These are phyloP conservation scores for Cerastoderma edule DNA, from an alignment of 2,888 invertebrate genomes.

Conservation along the genomic window DNA sequence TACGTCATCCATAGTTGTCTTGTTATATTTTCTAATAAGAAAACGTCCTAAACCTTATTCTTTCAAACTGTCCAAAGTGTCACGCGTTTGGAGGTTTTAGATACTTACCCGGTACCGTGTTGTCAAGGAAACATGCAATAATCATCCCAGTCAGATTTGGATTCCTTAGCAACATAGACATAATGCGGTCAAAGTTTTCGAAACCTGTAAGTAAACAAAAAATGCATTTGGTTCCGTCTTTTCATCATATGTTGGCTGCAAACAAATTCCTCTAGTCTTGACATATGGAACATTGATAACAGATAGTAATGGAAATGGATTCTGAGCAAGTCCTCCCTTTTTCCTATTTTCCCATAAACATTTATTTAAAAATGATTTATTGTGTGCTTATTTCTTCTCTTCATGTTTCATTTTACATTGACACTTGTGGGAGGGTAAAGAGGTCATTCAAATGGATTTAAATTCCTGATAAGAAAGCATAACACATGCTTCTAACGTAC, in stretches of 20 bases:
- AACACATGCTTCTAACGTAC: no score
- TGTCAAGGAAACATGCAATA: slow-evolving; percentile 82
- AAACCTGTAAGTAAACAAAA: slow-evolving; percentile 46
- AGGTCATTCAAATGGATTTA: no score
- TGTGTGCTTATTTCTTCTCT: no score
- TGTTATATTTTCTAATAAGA: not conserved
- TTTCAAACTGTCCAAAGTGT: not conserved
- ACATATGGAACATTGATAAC: not conserved
- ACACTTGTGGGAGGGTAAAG: no score
- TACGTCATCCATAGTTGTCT: not conserved
- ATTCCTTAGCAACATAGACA: slow-evolving; percentile 64
- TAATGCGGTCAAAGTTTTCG: slow-evolving; percentile 52
- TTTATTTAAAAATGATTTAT: no score
- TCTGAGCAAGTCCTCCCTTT: no score
- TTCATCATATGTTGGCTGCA: not conserved
- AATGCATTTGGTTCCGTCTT: not conserved
- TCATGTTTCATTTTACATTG: no score
- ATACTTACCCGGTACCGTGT: slow-evolving; percentile 74
- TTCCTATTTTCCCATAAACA: no score
- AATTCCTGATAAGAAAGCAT: no score
- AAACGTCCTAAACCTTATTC: not conserved
- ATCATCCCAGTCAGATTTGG: slow-evolving; percentile 80
- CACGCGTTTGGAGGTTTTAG: not conserved
- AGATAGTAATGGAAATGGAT: not conserved
- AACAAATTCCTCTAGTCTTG: not conserved